Conservation (phyloP, 2,113 vertebrate species). For the Megaceryle maxima region DNA sequence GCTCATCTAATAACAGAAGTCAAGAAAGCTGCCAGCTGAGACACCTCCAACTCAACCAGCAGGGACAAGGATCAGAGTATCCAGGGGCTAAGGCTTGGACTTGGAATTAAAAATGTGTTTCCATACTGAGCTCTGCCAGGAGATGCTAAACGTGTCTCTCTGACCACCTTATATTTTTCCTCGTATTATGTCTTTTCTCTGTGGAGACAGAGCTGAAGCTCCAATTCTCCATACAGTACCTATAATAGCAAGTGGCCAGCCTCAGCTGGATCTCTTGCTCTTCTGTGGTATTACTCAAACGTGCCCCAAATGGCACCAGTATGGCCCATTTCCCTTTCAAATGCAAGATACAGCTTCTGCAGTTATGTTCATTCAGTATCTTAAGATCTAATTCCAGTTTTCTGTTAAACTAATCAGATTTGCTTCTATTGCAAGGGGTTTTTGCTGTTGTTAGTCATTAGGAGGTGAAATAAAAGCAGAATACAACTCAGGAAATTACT, state of each 20-base stretch:
- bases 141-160: background rate
- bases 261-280: background rate
- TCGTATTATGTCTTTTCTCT: background rate
- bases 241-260: background rate
- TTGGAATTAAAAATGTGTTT: background rate
- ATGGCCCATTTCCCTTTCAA: background rate
- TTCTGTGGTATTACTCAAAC: background rate
- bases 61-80: background rate
- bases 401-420: background rate
- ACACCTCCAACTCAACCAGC: background rate
- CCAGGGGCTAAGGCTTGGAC: background rate
- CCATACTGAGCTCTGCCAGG: background rate
- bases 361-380: fast-evolving
- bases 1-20: background rate
- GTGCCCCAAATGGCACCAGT: background rate
- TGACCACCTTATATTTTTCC: background rate
- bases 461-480: background rate
- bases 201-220: background rate
- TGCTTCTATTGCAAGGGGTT: background rate
- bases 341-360: background rate
- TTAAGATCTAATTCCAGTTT: background rate
- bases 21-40: background rate
- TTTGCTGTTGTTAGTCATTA: background rate
- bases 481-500: background rate
- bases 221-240: fast-evolving